phyloP scores from a whole-genome alignment of 2,888 invertebrate genomes.

The Drosophila maculinotata region DNA sequence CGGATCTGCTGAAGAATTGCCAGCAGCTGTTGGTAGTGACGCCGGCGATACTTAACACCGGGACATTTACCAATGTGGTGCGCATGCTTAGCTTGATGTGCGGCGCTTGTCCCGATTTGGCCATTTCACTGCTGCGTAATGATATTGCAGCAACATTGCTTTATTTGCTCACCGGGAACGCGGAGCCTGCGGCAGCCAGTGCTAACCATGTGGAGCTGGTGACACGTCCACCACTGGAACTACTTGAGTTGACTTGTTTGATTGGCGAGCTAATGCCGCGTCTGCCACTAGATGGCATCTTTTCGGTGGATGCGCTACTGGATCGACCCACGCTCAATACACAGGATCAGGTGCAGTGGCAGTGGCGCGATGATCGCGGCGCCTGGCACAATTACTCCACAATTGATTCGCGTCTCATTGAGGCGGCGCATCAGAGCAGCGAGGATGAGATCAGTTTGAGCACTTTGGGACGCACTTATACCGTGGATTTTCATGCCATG shows the following conservation, averaged over 20 bases:
- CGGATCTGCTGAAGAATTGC: constrained; percentile 94
- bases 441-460: constrained; percentile 98
- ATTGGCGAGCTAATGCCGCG: constrained; percentile 99
- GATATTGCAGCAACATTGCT: constrained; percentile 98
- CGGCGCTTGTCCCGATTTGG: constrained; percentile 96
- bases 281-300: constrained; percentile 97
- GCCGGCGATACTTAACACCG: constrained; percentile 97
- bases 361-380: constrained; percentile 98
- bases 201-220: constrained; percentile 91
- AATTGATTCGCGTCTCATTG: constrained; percentile 96
- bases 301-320: constrained; percentile 95
- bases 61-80: constrained; percentile 98
- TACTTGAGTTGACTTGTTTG: constrained; percentile 98
- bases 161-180: constrained; percentile 96
- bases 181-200: constrained; percentile 85
- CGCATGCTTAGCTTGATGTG: constrained; percentile 99
- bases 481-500: constrained; percentile 98
- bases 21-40: constrained; percentile 96
- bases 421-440: constrained; percentile 96
- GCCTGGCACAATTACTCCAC: constrained; percentile 97
- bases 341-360: constrained; percentile 95
- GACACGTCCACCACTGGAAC: constrained; percentile 96
- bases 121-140: constrained; percentile 95
- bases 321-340: constrained; percentile 90
- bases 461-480: constrained; percentile 96